phyloP scores from a whole-genome alignment of 2,888 invertebrate species.

The Cheilosia variabilis region DNA sequence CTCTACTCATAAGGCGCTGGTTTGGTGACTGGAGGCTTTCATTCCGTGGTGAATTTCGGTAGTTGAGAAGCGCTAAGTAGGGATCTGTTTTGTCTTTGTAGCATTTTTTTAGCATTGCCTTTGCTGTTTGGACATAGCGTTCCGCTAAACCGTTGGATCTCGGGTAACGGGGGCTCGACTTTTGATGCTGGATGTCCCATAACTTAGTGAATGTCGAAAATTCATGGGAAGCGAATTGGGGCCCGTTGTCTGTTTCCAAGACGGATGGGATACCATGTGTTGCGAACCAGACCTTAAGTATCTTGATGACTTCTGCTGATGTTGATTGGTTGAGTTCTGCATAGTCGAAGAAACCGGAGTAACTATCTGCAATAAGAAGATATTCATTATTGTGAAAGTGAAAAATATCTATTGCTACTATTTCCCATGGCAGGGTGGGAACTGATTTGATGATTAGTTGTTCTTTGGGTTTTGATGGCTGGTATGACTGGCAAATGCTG shows the following conservation, averaged over 20 bases:
- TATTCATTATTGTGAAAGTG: conserved; percentile 30
- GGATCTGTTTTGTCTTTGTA: conserved; percentile 58
- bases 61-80: conserved; percentile 58
- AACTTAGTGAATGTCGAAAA: conserved; percentile 56
- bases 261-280: conserved; percentile 64
- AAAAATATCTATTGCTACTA: conserved; percentile 35
- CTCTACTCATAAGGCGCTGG: conserved; percentile 67
- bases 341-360: conserved; percentile 59
- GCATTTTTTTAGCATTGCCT: conserved; percentile 66
- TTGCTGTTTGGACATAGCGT: conserved; percentile 67
- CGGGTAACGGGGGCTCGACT: conserved; percentile 62
- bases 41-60: conserved; percentile 61
- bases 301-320: conserved; percentile 49
- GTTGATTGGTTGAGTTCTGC: conserved; percentile 59
- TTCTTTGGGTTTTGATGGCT: conserved; percentile 24
- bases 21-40: conserved; percentile 59
- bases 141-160: conserved; percentile 69
- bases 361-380: conserved; percentile 53
- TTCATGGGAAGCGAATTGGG: conserved; percentile 61
- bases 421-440: conserved; percentile 39
- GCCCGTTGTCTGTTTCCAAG: conserved; percentile 59
- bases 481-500: conserved; percentile 47
- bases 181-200: conserved; percentile 54
- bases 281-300: conserved; percentile 62
- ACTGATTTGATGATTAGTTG: conserved; percentile 55